Base-by-base conservation (phyloP, 2,888 invertebrate genomes). In the Lycophotia porphyrea region DNA sequence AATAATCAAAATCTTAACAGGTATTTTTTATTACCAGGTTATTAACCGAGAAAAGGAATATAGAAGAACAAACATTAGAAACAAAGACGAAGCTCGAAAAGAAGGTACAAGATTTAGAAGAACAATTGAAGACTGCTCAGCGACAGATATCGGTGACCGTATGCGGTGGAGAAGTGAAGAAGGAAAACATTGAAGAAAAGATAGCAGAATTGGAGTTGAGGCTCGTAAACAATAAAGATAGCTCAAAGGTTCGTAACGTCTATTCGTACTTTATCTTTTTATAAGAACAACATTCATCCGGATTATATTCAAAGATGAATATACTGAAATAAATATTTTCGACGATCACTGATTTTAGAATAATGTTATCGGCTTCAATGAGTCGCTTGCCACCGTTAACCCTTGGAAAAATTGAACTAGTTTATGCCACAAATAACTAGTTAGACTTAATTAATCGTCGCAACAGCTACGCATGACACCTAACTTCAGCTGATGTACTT, bases 101-200 rank as follows among this genome's bases (percentile, higher is more conserved):
- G 5, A 94, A 85, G 82, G 91, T 96, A 11, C 89, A 88, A 55
- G 82, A 90, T 21, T 81, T 96, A 27, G 93, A 95, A 82, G 93
- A 93, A 68, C 94, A 96, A 80, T 73, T 96, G 68, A 93, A 93
- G 24, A 93, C 90, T 0, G 89, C 92, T 0, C 92, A 89, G 74
- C 86, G 93, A 39, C 96, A 96, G 84, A 81, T 94, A 11, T 66
- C 82, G 0, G 93, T 93, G 0, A 84, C 94, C 0, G 80, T 90
- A 15, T 86, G 88, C 52, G 93, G 93, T 2, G 93, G 92, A 61
- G 90, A 92, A 36, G 87, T 87, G 11, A 95, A 95, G 85, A 93
- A 91, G 49, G 92, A 91, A 4, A 92, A 85, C 69, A 91, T 96
- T 42, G 93, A 95, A 77, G 90, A 89, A 34, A 91, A 93, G 85